A percentile compares a stretch with the other conserved stretches of the same genome.
These are phyloP conservation scores for Coelopa pilipes DNA, from an alignment of 2,888 invertebrate genomes.

Conservation along the genomic window DNA sequence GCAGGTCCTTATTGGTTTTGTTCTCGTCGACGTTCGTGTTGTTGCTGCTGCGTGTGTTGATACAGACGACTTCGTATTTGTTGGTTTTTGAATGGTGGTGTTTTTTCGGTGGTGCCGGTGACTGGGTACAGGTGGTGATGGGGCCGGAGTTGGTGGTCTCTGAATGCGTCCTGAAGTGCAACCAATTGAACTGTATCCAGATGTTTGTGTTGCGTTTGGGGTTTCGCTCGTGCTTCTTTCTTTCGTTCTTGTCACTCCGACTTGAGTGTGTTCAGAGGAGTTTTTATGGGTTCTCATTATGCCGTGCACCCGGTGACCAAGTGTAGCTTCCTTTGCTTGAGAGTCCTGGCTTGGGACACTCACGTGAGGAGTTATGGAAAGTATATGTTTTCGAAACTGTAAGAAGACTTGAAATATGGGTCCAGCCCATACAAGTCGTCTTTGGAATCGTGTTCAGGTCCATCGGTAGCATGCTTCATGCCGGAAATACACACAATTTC, in stretches of 20 bases:
- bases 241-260: too few species aligned
- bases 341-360: too few species aligned
- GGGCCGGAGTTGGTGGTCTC: not conserved
- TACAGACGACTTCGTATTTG: not conserved
- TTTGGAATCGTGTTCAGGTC: too few species aligned
- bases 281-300: not conserved
- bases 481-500: too few species aligned
- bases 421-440: too few species aligned
- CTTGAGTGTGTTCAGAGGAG: not conserved
- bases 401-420: too few species aligned
- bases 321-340: too few species aligned
- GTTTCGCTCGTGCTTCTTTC: not conserved
- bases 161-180: conserved; percentile 15
- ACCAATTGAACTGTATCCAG: conserved; percentile 23
- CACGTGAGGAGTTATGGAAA: too few species aligned
- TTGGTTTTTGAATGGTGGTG: conserved; percentile 7
- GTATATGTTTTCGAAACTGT: too few species aligned
- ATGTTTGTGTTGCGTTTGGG: not conserved
- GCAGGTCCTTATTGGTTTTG: not conserved
- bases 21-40: not conserved
- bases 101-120: not conserved
- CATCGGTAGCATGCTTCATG: too few species aligned
- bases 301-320: not conserved
- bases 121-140: not conserved
- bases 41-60: not conserved